Conservation (phyloP, 2,888 invertebrate species). For the Sclerodermus sp. region DNA sequence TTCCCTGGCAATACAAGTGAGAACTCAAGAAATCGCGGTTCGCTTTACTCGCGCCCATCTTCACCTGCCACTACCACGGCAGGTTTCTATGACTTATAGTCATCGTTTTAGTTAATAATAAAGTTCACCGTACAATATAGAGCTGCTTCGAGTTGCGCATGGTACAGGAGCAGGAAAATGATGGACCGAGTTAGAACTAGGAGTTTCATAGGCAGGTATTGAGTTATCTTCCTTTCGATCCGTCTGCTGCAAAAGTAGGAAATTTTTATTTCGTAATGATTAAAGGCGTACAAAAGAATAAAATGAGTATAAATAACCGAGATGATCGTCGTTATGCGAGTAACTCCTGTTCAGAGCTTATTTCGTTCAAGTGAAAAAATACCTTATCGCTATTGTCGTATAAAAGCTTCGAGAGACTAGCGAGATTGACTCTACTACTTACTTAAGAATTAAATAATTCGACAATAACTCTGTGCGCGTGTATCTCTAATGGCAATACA, state of each 20-base stretch:
- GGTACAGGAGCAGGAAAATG: conserved; percentile 1
- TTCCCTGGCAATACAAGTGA: conserved; percentile 19
- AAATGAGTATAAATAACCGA: conserved; percentile 9
- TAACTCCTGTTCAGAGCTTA: too few species aligned
- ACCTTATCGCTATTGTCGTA: too few species aligned
- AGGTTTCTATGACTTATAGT: conserved; percentile 27
- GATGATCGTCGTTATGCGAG: too few species aligned
- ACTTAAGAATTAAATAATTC: too few species aligned
- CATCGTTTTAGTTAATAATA: conserved; percentile 37
- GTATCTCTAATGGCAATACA: too few species aligned
- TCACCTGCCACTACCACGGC: neutral
- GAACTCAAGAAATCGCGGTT: conserved; percentile 8
- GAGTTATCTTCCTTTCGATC: conserved; percentile 3
- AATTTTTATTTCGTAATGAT: conserved; percentile 27
- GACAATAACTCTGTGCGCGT: too few species aligned
- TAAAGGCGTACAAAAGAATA: neutral
- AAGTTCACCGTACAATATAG: conserved; percentile 23
- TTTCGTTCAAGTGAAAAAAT: too few species aligned
- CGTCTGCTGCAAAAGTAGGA: conserved; percentile 24
- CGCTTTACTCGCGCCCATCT: too few species aligned
- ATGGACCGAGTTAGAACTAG: conserved; percentile 5
- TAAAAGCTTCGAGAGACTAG: too few species aligned
- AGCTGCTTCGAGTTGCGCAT: neutral
- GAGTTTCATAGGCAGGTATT: neutral
- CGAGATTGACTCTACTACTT: too few species aligned